Percentiles rank a stretch among this genome's conserved stretches.
These are phyloP conservation scores for Vireo griseus DNA, from an alignment of 2,797 vertebrate species.

Conservation along the genomic window DNA sequence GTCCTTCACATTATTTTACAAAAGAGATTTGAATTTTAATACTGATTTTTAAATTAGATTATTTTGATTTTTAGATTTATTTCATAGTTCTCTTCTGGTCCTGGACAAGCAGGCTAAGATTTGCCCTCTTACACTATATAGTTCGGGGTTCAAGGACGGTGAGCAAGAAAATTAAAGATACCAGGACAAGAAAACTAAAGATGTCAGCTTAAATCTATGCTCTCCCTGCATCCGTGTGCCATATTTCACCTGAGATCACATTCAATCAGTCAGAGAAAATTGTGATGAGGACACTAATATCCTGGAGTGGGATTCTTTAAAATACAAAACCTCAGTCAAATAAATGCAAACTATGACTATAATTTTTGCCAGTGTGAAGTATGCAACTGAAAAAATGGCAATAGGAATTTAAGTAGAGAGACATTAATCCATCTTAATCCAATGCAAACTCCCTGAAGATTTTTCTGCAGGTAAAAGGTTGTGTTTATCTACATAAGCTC, in stretches of 20 bases:
- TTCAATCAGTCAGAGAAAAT: background rate
- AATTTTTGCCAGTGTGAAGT: background rate
- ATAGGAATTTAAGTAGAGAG: background rate
- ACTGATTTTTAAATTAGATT: background rate
- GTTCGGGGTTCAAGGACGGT: background rate
- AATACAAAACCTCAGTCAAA: background rate
- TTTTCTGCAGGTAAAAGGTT: accelerated
- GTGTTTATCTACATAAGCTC: background rate
- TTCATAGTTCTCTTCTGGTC: background rate
- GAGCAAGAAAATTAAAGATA: background rate
- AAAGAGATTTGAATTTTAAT: background rate
- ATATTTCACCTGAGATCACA: background rate
- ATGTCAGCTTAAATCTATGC: background rate
- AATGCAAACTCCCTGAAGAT: background rate
- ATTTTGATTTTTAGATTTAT: background rate
- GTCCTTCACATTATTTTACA: background rate
- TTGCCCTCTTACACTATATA: background rate
- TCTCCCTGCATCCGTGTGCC: background rate
- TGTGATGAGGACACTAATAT: background rate
- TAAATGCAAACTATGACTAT: background rate
- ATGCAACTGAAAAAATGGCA: accelerated
- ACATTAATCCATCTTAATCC: background rate
- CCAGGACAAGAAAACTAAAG: background rate
- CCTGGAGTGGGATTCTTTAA: background rate
- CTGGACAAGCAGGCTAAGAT: background rate